Evolutionary conservation across 2,113 vertebrate species (phyloP).

Genomic region (Dicerorhinus sumatrensis): DNA sequence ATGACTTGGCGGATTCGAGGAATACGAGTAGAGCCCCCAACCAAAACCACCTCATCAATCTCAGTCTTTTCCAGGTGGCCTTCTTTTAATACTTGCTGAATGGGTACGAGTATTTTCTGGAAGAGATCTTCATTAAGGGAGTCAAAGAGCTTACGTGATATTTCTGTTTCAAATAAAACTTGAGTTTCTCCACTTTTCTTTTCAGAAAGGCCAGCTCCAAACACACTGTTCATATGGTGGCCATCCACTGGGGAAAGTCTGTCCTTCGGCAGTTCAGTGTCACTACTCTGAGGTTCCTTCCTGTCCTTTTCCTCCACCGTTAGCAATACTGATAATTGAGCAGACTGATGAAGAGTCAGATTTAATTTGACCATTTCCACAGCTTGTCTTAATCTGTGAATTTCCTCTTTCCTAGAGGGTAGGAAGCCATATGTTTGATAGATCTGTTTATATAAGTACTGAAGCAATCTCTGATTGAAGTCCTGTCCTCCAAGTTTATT

Average conservation of each 20-base stretch:
- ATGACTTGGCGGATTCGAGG: constrained; percentile 95
- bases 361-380: constrained; percentile 96
- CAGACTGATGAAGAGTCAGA: constrained; percentile 90
- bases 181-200: neutral
- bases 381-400: constrained; percentile 93
- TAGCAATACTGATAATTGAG: constrained; percentile 87
- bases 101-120: constrained; percentile 95
- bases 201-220: constrained; percentile 13
- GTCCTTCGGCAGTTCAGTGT: constrained; percentile 14
- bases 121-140: constrained; percentile 96
- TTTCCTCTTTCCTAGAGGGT: constrained; percentile 93
- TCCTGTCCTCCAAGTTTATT: constrained; percentile 99
- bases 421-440: constrained; percentile 88
- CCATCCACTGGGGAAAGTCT: neutral
- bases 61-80: constrained; percentile 92
- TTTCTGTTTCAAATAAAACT: constrained; percentile 89
- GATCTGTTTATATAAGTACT: constrained; percentile 90
- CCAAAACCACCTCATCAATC: constrained; percentile 97
- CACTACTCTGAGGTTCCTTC: constrained; percentile 6
- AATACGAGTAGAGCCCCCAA: constrained; percentile 97
- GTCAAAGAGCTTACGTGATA: constrained; percentile 94
- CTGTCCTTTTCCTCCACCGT: constrained; percentile 78
- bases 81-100: constrained; percentile 93
- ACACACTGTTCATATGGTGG: neutral
- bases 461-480: constrained; percentile 96